These are phyloP conservation scores for Temnothorax nylanderi DNA, from an alignment of 1,140 invertebrate genomes.

Conservation along the genomic window DNA sequence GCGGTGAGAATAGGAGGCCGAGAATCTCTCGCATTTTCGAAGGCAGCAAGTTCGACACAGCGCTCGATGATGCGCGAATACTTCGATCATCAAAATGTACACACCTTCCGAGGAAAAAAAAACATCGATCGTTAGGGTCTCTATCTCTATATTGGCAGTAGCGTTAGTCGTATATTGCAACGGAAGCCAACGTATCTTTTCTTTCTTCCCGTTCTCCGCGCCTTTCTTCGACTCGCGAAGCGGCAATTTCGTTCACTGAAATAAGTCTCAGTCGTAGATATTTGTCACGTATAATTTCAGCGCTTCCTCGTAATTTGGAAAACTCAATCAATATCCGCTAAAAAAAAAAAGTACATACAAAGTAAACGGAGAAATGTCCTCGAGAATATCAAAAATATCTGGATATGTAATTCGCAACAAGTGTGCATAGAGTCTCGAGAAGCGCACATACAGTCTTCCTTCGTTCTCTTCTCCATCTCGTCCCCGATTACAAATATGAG, in stretches of 20 bases:
- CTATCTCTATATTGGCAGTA: slow-evolving; percentile 69
- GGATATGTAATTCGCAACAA: slow-evolving; percentile 5
- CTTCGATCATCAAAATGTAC: slow-evolving; percentile 38
- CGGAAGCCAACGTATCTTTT: slow-evolving; percentile 13
- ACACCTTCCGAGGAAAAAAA: slow-evolving; percentile 43
- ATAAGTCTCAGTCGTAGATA: not conserved
- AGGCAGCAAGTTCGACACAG: slow-evolving; percentile 53
- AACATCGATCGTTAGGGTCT: slow-evolving; percentile 33
- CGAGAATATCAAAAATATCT: slow-evolving; percentile 8
- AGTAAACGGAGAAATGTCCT: not conserved
- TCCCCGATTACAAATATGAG: slow-evolving; percentile 19
- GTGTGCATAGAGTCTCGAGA: slow-evolving; percentile 26
- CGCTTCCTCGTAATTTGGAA: not conserved
- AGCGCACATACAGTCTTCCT: not conserved
- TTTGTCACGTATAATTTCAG: not conserved
- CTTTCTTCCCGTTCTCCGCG: not conserved
- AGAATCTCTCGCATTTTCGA: slow-evolving; percentile 13
- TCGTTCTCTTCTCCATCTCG: not conserved
- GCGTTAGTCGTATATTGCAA: slow-evolving; percentile 60
- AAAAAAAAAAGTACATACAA: not conserved
- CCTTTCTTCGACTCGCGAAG: not conserved
- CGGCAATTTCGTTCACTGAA: not conserved
- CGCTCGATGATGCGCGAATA: slow-evolving; percentile 43
- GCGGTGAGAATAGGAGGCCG: not conserved
- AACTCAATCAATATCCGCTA: not conserved